phyloP scores from a whole-genome alignment of 2,113 vertebrate species.

The Diadophis punctatus region DNA sequence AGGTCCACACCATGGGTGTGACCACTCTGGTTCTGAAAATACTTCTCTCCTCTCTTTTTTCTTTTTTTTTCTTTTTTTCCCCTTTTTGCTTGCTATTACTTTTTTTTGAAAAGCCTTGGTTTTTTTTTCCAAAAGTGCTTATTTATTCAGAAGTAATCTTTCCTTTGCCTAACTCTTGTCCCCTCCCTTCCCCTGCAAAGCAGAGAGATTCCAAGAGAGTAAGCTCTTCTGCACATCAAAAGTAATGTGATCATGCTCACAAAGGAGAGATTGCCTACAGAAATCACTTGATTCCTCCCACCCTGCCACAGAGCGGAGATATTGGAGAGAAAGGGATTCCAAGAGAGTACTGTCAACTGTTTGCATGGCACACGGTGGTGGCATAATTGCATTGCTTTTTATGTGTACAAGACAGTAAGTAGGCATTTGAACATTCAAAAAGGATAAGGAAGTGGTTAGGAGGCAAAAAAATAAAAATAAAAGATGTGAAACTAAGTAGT shows the following conservation, averaged over 20 bases:
- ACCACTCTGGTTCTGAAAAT: not conserved
- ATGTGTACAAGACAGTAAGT: not conserved
- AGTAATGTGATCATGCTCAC: not conserved
- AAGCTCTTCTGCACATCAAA: not conserved
- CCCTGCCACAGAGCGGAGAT: not conserved
- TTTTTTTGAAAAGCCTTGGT: not conserved
- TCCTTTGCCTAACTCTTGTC: not conserved
- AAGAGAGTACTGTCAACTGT: not conserved
- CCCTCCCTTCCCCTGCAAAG: not conserved
- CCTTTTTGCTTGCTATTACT: not conserved
- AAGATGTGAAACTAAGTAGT: not conserved
- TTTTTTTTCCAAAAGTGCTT: not conserved
- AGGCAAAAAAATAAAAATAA: not conserved
- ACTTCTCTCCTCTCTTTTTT: not conserved
- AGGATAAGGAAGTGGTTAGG: not conserved
- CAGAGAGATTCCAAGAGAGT: not conserved
- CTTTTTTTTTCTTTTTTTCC: no score
- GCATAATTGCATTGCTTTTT: not conserved
- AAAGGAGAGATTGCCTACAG: not conserved
- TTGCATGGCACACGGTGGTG: not conserved
- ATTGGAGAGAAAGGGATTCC: not conserved
- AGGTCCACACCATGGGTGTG: not conserved
- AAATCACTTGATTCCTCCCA: not conserved
- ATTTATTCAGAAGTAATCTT: not conserved
- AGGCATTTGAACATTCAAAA: not conserved